Evolutionary conservation across 2,797 vertebrate genomes (phyloP).

Genomic region (Eulemur coronatus): DNA sequence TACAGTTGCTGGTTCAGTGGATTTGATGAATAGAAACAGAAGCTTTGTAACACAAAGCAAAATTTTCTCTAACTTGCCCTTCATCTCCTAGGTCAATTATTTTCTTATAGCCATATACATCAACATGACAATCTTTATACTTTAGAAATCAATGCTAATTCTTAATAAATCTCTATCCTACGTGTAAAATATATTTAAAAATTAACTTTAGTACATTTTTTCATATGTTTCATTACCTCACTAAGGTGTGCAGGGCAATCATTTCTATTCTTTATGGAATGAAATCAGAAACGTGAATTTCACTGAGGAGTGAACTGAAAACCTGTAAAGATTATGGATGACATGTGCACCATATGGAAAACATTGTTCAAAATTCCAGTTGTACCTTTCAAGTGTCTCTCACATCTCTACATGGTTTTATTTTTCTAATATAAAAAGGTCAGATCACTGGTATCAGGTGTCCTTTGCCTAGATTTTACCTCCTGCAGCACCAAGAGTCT

Average conservation of each 20-base stretch:
- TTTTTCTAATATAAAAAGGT: slow-evolving; percentile 58
- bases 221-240: not conserved
- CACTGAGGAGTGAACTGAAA: slow-evolving; percentile 16
- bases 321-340: slow-evolving; percentile 9
- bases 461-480: slow-evolving; percentile 34
- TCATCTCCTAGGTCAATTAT: not conserved
- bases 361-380: slow-evolving; percentile 56
- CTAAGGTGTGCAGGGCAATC: not conserved
- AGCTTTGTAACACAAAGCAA: not conserved
- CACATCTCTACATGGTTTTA: slow-evolving; percentile 33
- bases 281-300: slow-evolving; percentile 34
- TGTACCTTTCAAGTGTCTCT: slow-evolving; percentile 49
- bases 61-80: not conserved
- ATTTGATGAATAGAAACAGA: slow-evolving; percentile 36
- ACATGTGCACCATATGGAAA: slow-evolving; percentile 63
- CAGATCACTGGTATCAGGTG: slow-evolving; percentile 8
- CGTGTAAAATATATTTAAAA: not conserved
- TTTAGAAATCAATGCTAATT: slow-evolving; percentile 1
- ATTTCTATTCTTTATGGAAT: not conserved
- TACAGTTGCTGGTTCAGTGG: not conserved
- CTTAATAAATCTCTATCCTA: not conserved
- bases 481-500: not conserved
- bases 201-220: not conserved
- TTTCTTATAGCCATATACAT: not conserved
- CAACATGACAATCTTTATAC: not conserved